phyloP scores from a whole-genome alignment of 2,888 invertebrate genomes.

The Lithophane socia region DNA sequence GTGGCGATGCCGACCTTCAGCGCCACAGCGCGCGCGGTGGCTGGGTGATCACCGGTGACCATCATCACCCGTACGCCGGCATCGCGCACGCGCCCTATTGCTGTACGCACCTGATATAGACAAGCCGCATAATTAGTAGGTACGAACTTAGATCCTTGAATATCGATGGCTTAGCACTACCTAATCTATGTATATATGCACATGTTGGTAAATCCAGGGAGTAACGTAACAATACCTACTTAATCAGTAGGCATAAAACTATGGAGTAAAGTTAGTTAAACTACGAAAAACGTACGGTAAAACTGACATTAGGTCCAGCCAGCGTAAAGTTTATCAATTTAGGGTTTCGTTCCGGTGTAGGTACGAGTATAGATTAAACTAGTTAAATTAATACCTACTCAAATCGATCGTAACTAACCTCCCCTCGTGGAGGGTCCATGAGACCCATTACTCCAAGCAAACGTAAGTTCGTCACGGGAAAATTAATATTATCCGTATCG shows the following conservation, averaged over 20 bases:
- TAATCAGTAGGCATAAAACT: neutral
- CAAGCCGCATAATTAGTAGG: slow-evolving; percentile 3
- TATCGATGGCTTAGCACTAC: neutral
- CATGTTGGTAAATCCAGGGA: neutral
- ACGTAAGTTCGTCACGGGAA: slow-evolving; percentile 95
- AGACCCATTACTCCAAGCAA: slow-evolving; percentile 99
- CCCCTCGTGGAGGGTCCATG: slow-evolving; percentile 96
- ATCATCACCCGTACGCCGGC: slow-evolving; percentile 95
- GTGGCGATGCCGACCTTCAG: slow-evolving; percentile 93
- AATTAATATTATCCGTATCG: slow-evolving; percentile 96
- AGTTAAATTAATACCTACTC: neutral
- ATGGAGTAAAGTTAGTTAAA: neutral
- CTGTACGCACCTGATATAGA: slow-evolving; percentile 80
- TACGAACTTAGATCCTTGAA: neutral
- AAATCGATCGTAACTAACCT: slow-evolving; percentile 72
- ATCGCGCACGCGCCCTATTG: slow-evolving; percentile 92
- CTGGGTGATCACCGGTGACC: slow-evolving; percentile 96
- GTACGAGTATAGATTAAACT: neutral
- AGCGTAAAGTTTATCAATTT: neutral
- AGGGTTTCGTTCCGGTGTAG: no score
- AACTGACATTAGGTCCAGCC: neutral
- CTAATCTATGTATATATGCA: neutral
- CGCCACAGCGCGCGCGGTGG: slow-evolving; percentile 94
- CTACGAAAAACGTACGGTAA: neutral
- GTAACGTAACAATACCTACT: neutral